phyloP scores from a whole-genome alignment of 1,140 invertebrate species.

The Cecropterus lyciades region DNA sequence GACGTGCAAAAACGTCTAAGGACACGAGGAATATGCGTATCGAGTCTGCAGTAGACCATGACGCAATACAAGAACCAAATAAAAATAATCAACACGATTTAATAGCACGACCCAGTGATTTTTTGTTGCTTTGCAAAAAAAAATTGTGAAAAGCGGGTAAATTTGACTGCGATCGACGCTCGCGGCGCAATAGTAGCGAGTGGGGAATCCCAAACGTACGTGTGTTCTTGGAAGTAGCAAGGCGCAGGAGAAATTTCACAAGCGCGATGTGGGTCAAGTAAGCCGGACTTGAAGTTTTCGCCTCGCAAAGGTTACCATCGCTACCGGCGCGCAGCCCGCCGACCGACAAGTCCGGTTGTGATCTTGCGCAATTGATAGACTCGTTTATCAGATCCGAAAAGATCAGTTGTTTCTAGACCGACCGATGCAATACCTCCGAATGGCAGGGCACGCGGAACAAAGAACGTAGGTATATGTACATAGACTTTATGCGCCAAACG shows the following conservation, averaged over 20 bases:
- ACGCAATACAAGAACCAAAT: slow-evolving; percentile 10
- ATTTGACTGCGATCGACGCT: slow-evolving; percentile 25
- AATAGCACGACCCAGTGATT: not conserved
- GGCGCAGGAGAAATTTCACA: slow-evolving; percentile 80
- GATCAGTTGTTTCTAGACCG: slow-evolving; percentile 70
- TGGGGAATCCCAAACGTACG: slow-evolving; percentile 68
- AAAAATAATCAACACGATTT: slow-evolving; percentile 11
- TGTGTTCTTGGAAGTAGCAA: slow-evolving; percentile 70
- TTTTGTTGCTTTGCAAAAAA: slow-evolving; percentile 11
- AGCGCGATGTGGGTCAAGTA: slow-evolving; percentile 78
- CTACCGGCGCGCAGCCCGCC: slow-evolving; percentile 52
- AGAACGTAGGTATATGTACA: slow-evolving; percentile 5
- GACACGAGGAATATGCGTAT: not conserved
- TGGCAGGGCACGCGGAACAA: slow-evolving; percentile 23
- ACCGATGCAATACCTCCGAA: slow-evolving; percentile 42
- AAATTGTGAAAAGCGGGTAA: slow-evolving; percentile 53
- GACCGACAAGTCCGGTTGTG: slow-evolving; percentile 68
- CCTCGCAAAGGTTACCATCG: slow-evolving; percentile 74
- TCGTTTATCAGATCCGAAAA: slow-evolving; percentile 78
- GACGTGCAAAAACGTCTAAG: slow-evolving; percentile 3
- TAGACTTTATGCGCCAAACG: not conserved
- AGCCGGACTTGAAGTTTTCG: slow-evolving; percentile 79
- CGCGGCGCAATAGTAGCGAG: slow-evolving; percentile 42
- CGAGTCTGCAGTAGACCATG: not conserved
- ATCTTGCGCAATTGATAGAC: slow-evolving; percentile 75